phyloP scores from a whole-genome alignment of 2,888 invertebrate genomes.

The Trisateles emortualis region DNA sequence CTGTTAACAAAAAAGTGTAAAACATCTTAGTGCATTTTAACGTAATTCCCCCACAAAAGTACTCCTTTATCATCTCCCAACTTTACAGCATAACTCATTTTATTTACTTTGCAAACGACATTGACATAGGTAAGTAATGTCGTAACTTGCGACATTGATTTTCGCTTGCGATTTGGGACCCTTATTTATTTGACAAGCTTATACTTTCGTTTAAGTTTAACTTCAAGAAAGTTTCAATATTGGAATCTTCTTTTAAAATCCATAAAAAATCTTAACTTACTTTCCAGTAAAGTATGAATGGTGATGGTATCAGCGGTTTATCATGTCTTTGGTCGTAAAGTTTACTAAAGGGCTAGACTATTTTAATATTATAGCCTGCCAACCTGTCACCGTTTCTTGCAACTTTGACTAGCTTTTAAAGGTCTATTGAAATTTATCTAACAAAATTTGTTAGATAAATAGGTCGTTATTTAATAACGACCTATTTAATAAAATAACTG shows the following conservation, averaged over 20 bases:
- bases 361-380: conserved; percentile 17
- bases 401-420: neutral
- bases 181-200: neutral
- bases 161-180: neutral
- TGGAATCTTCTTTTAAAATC: conserved; percentile 8
- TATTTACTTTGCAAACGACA: too few relatives aligned
- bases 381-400: conserved; percentile 3
- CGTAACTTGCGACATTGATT: neutral
- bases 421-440: neutral
- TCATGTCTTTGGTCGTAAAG: conserved; percentile 13
- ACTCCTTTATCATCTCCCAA: too few relatives aligned
- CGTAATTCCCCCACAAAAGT: too few relatives aligned
- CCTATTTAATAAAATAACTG: too few relatives aligned
- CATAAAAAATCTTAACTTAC: neutral
- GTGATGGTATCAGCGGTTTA: conserved; percentile 8
- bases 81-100: too few relatives aligned
- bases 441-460: too few relatives aligned
- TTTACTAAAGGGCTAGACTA: conserved; percentile 3
- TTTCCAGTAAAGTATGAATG: conserved; percentile 7
- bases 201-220: neutral
- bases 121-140: too few relatives aligned
- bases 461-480: too few relatives aligned
- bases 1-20: too few relatives aligned
- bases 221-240: neutral
- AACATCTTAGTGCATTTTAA: too few relatives aligned